Conservation (phyloP, 2,113 vertebrate species). For the Gracilinanus agilis region DNA sequence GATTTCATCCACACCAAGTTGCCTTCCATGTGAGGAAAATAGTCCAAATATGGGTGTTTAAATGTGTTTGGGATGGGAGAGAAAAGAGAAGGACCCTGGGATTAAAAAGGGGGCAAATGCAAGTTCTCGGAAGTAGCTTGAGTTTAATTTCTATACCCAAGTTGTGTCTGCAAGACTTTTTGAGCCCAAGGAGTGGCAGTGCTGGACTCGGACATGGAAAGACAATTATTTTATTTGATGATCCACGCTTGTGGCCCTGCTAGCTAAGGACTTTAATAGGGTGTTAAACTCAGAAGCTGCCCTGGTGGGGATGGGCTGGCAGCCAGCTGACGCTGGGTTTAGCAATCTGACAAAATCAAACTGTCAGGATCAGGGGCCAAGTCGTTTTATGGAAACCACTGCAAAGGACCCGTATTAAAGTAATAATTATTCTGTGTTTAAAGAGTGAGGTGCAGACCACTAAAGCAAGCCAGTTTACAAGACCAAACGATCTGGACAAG, state of each 20-base stretch:
- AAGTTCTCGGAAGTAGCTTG: not conserved
- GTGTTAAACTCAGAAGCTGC: not conserved
- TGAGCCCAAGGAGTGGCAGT: not conserved
- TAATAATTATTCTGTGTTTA: slow-evolving; percentile 17
- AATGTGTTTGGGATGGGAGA: not conserved
- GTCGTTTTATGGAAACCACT: slow-evolving; percentile 59
- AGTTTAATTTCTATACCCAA: not conserved
- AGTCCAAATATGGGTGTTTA: not conserved
- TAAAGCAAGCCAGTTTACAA: slow-evolving; percentile 31
- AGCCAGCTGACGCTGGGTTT: slow-evolving; percentile 19
- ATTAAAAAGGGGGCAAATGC: not conserved
- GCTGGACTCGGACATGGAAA: not conserved
- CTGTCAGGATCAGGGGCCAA: slow-evolving; percentile 52
- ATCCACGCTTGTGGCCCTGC: not conserved
- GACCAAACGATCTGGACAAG: slow-evolving; percentile 35
- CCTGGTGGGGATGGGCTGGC: not conserved
- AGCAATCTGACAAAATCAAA: slow-evolving; percentile 18
- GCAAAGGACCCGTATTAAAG: slow-evolving; percentile 55
- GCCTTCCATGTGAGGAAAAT: not conserved
- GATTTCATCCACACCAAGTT: not conserved
- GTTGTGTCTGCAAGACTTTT: not conserved
- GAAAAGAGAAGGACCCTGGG: not conserved
- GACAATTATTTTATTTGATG: not conserved
- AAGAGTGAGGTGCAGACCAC: slow-evolving; percentile 34
- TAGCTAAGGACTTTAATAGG: not conserved